Base-by-base conservation (phyloP, 2,888 invertebrate genomes). In the Oscheius sp. region DNA sequence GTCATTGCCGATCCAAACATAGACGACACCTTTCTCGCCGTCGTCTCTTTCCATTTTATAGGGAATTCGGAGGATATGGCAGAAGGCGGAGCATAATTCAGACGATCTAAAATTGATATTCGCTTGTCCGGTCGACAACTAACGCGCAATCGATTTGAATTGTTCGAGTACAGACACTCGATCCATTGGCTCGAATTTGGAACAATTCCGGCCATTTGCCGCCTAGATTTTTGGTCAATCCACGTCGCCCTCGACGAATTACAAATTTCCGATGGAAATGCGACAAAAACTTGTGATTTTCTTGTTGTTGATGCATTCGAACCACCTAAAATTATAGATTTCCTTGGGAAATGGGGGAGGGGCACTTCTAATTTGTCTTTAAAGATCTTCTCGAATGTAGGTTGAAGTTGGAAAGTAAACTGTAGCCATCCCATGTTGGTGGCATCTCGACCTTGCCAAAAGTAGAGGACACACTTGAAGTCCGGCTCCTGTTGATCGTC, bases 381-480 rank as follows among this genome's bases (percentile, higher is more conserved):
- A 79, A 95, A 95, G 83, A 95, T 91, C 0, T 93, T 80, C 76
- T 95, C 94, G 89, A 96, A 95, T 89, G 94, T 95, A 1, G 82
- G 85, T 63, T 87, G 88, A 46, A 89, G 76, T 86, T 95, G 96
- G 90, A 99, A 99, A 0, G 98, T 98, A 90, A 99, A 99, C 0
- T 96, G 98, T 0, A 99, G 91, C 97, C 98, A 99, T 74, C 98
- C 99, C 97, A 99, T 99, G 90, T 99, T 98, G 76, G 94, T 93
- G 1, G 98, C 98, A 88, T 95, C 94, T 43, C 92, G 85, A 0
- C 98, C 98, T 90, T 99, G 99, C 99, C 99, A 99, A 91, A 99
- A 99, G 90, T 99, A 99, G n/a, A 98, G 97, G 61, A 96, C 94
- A 91, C 96, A 96, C 88, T 95, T 94, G 87, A 93, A 94, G 88